Evolutionary conservation across 2,113 vertebrate genomes (phyloP).

Genomic region (Deroptyus accipitrinus): DNA sequence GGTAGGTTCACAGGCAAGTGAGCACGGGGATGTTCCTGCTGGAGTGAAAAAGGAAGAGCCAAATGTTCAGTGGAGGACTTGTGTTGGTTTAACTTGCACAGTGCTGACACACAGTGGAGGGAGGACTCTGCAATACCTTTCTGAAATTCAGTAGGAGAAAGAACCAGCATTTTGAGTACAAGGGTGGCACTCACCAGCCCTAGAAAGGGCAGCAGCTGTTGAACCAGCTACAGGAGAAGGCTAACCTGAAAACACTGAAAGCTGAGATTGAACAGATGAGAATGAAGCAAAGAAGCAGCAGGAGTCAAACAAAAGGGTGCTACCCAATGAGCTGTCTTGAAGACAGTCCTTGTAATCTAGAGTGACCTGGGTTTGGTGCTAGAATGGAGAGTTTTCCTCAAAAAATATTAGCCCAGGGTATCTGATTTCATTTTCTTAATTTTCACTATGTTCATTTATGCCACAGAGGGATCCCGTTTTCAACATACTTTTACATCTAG

Average conservation of each 20-base stretch:
- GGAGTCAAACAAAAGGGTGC: neutral
- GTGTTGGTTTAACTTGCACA: neutral
- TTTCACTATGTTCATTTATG: neutral
- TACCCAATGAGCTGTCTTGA: neutral
- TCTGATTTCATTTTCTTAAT: neutral
- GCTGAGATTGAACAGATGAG: neutral
- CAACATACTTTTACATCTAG: neutral
- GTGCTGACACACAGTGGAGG: slow-evolving; percentile 39
- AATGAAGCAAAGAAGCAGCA: neutral
- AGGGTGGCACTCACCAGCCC: neutral
- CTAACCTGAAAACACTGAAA: neutral
- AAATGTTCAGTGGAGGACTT: neutral
- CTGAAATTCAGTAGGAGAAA: neutral
- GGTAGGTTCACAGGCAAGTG: neutral
- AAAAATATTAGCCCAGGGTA: neutral
- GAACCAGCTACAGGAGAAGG: neutral
- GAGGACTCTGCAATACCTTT: neutral
- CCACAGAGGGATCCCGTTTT: neutral
- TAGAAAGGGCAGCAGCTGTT: neutral
- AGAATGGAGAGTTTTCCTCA: neutral
- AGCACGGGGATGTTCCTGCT: neutral
- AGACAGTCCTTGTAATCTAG: neutral
- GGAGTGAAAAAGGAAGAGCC: neutral
- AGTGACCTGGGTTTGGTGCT: neutral
- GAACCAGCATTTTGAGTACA: neutral